Base-by-base conservation (phyloP, 1,140 invertebrate species). In the Orchesella cincta region DNA sequence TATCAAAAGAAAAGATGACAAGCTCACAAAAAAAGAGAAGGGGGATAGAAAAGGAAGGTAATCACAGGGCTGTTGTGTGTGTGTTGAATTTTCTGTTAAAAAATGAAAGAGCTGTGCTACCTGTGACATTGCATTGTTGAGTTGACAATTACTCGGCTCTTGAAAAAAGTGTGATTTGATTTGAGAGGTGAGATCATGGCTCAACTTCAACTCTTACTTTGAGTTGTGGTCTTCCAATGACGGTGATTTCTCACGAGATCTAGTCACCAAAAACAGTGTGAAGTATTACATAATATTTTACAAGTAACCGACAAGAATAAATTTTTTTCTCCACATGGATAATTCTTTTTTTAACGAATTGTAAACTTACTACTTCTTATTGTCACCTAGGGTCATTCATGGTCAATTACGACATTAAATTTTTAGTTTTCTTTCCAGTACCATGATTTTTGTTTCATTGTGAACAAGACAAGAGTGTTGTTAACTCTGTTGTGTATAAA, bases 321-420 rank as follows among this genome's bases (percentile, higher is more conserved):
- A 3, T 18, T 12, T 67, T 67, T 67, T 67, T 67, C 26, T 67
- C 62, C 62, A 8, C 29, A 33, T 67, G 29, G 62, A 29, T 33
- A 67, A 67, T 67, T n/a, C n/a, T n/a, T 67, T 67, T 33, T 46
- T 57, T 8, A 23, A 57, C 52, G 52, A 26, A 57, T 57, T 57
- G 8, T 46, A 8, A 46, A 23, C 23, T 57, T 57, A 12, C 23
- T 23, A 31, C 33, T 8, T 33, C 26, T 67, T 5, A 12, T 33
- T 67, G 62, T 67, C 62, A 67, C 62, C 62, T 67, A 67, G 62
- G 62, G 62, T 67, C 62, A 67, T 67, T 67, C 62, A 67, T 33
- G 62, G 62, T 67, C 62, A 67, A 67, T 67, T 67, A 67, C 33
- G 62, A 67, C 31, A 67, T 67, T 67, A 67, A 67, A 67, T 18